A percentile compares a stretch with the other conserved stretches of the same genome.
These are phyloP conservation scores for Tryphoninae sp. DNA, from an alignment of 2,888 invertebrate genomes.

Conservation along the genomic window DNA sequence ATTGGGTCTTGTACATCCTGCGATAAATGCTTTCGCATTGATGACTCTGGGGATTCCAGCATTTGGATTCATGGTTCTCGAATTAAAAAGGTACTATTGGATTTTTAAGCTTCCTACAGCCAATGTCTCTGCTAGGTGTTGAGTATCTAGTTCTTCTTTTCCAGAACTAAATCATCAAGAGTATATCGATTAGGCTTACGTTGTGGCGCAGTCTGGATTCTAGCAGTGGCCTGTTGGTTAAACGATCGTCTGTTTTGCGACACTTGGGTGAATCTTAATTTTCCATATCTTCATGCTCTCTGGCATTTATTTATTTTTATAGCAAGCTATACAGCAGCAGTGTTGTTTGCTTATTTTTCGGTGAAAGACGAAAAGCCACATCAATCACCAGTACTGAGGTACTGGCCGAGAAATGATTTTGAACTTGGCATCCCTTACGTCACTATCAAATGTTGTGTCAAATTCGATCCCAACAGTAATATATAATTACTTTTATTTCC, in stretches of 20 bases:
- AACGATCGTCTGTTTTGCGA: slow-evolving; percentile 91
- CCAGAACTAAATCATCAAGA: slow-evolving; percentile 85
- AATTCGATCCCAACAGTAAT: slow-evolving; percentile 81
- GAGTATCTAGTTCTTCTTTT: slow-evolving; percentile 31
- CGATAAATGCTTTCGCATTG: slow-evolving; percentile 91
- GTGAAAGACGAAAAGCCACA: slow-evolving; percentile 88
- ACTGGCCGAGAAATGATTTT: slow-evolving; percentile 90
- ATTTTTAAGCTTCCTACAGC: too few relatives aligned
- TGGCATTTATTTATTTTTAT: slow-evolving; percentile 93
- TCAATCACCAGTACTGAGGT: slow-evolving; percentile 86
- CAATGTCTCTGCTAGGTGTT: too few relatives aligned
- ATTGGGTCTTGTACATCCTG: slow-evolving; percentile 88
- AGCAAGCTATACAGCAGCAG: slow-evolving; percentile 89
- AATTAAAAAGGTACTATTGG: slow-evolving; percentile 85
- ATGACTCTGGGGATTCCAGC: slow-evolving; percentile 89
- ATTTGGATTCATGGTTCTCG: slow-evolving; percentile 85
- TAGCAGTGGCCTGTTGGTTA: slow-evolving; percentile 90
- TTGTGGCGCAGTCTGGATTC: slow-evolving; percentile 86
- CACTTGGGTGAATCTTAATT: slow-evolving; percentile 89
- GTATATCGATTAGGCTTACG: slow-evolving; percentile 89
- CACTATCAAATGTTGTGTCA: slow-evolving; percentile 85
- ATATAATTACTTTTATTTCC: slow-evolving; percentile 78
- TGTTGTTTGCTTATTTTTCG: slow-evolving; percentile 90
- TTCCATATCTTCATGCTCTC: slow-evolving; percentile 91
- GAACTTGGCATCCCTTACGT: slow-evolving; percentile 91